Evolutionary conservation across 2,113 vertebrate genomes (phyloP).

Genomic region (Amazona guildingii): DNA sequence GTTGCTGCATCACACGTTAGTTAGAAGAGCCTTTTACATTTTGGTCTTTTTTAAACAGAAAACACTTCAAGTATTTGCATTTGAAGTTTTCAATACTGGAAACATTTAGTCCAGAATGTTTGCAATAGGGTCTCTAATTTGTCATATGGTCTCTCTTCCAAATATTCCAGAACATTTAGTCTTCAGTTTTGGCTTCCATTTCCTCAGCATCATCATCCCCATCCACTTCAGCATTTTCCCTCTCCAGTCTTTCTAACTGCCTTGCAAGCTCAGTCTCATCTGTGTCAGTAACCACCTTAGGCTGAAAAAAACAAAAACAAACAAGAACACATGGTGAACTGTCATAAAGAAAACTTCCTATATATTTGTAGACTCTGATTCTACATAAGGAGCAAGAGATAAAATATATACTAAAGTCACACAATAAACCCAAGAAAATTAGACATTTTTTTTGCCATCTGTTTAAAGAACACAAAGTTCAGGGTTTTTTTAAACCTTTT

Average conservation of each 20-base stretch:
- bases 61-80: slow-evolving; percentile 71
- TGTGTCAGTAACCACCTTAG: slow-evolving; percentile 97
- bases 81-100: slow-evolving; percentile 75
- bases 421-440: background rate
- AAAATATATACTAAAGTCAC: background rate
- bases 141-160: slow-evolving; percentile 16
- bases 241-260: slow-evolving; percentile 93
- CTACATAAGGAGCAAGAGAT: background rate
- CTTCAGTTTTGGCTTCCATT: slow-evolving; percentile 97
- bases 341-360: background rate
- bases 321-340: background rate
- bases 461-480: background rate
- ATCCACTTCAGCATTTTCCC: slow-evolving; percentile 96
- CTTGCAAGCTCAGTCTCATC: slow-evolving; percentile 96
- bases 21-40: slow-evolving; percentile 55
- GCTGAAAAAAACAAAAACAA: slow-evolving; percentile 72
- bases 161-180: slow-evolving; percentile 73
- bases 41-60: slow-evolving; percentile 67
- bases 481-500: background rate
- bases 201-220: slow-evolving; percentile 96
- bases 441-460: background rate
- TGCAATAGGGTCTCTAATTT: slow-evolving; percentile 28
- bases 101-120: slow-evolving; percentile 67
- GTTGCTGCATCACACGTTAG: slow-evolving; percentile 32
- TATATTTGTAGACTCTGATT: background rate